Evolutionary conservation across 2,113 vertebrate genomes (phyloP), one percentile per base, ranked within the genome.

Genomic region (Riparia riparia): DNA sequence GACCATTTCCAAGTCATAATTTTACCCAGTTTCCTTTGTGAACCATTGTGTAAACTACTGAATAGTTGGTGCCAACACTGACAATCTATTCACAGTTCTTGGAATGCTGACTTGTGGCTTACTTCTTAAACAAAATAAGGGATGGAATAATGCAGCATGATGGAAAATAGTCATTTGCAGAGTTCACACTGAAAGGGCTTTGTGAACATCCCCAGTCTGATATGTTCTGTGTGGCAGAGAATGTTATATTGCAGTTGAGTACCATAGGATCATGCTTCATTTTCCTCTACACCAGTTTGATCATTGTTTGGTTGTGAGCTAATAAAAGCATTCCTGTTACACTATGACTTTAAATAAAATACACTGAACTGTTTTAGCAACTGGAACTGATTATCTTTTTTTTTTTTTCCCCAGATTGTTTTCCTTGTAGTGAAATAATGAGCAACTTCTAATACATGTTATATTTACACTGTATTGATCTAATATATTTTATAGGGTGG

Each of bases 391-490:
- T 93, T 72, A 89, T 91, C 25, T 70, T 57, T 37, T 56, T 81
- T 83, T 34, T 53, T 22, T 11, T 1, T 34, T 2, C 4, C 29
- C 42, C 42, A 91, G 71, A 74, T 70, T 94, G 15, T 76, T 88
- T 96, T 95, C 47, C 71, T 90, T 53, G 9, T 96, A 81, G 63
- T 95, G 79, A 91, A 87, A 93, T 94, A 95, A 88, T 0, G 4
- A 96, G 37, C 58, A 87, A 91, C 28, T 84, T 94, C 89, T 91
- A 93, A 92, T 89, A 89, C 29, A 64, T 93, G 47, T 90, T 89
- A 56, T 82, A 82, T 94, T 97, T 97, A 94, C 61, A 61, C 63
- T 93, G 80, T 93, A 83, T 74, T 90, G 71, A 88, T 93, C 78
- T 95, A 94, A 88, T 85, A 82, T 79, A 29, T 96, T 94, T 91